Evolutionary conservation across 1,140 invertebrate species (phyloP), one percentile per base, ranked within the genome.

Genomic region (Plodia interpunctella): DNA sequence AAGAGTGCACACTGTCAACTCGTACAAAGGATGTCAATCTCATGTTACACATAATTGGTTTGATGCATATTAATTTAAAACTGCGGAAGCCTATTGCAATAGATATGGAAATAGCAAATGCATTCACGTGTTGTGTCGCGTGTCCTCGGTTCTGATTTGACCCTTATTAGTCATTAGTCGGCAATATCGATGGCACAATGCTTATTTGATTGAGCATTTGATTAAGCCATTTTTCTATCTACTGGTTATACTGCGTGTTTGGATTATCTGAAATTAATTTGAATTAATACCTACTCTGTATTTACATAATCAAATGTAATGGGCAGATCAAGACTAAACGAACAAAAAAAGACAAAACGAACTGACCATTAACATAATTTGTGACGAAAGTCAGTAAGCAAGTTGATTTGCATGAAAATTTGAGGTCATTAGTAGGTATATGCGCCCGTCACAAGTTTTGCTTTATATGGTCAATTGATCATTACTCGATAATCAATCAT

Each of bases 21-120:
- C 56, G 28, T 52, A 60, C 28, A 49, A 54, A 21, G 38, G 55
- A 56, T 52, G 35, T 53, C 49, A 60, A 44, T 56, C 21, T 63
- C 57, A 54, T 53, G 55, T 65, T 65, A 49, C 55, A 28, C 55
- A 52, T 57, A 55, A 59, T 49, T 18, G 17, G n/a, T 50, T 57
- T 44, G 55, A 56, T 56, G 57, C 50, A 63, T 59, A 59, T 57
- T 52, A 59, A 59, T 59, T 58, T 49, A 53, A n/a, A 21, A 49
- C 19, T 57, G 30, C 55, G 55, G 60, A 59, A 59, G 49, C 49
- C 21, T 32, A 52, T 54, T 44, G 52, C 49, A 35, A 58, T 55
- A 59, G 62, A 59, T 59, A 63, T 59, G 44, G 53, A 52, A 51
- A 55, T 28, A 59, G 49, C 49, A 21, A 20, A 17, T 58, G 32